Conservation (phyloP, 2,113 vertebrate species). For the Cathartes aura region DNA sequence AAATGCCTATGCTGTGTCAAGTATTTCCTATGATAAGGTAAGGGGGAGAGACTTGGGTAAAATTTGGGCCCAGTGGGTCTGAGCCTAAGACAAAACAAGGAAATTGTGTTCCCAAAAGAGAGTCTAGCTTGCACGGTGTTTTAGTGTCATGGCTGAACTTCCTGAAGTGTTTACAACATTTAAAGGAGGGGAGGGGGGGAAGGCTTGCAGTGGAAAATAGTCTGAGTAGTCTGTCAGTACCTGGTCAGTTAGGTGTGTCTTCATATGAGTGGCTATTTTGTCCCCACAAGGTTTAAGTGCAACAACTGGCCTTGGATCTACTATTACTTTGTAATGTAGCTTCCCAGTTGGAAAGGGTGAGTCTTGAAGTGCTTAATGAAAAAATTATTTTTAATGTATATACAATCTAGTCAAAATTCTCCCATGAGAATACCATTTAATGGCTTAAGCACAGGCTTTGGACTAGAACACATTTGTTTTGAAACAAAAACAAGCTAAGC, state of each 20-base stretch:
- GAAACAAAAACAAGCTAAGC: background rate
- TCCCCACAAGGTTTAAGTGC: background rate
- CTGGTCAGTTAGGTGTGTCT: background rate
- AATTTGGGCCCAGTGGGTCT: background rate
- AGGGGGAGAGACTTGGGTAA: background rate
- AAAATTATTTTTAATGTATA: background rate
- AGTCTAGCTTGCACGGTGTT: background rate
- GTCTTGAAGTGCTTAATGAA: accelerated
- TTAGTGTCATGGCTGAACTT: background rate
- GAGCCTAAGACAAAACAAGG: background rate
- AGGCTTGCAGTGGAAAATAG: background rate
- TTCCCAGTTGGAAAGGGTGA: background rate
- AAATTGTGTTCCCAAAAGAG: background rate
- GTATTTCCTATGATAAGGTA: accelerated
- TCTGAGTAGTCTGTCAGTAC: too few relatives aligned
- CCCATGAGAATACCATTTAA: background rate
- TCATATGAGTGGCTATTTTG: accelerated
- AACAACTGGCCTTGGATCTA: background rate
- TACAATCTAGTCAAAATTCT: background rate
- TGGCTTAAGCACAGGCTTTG: background rate
- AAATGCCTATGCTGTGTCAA: background rate
- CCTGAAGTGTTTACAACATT: background rate
- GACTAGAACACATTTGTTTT: background rate
- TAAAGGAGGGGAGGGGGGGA: accelerated
- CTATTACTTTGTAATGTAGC: background rate